These are phyloP conservation scores for Andrena camellia DNA, from an alignment of 2,888 invertebrate species.

Conservation along the genomic window DNA sequence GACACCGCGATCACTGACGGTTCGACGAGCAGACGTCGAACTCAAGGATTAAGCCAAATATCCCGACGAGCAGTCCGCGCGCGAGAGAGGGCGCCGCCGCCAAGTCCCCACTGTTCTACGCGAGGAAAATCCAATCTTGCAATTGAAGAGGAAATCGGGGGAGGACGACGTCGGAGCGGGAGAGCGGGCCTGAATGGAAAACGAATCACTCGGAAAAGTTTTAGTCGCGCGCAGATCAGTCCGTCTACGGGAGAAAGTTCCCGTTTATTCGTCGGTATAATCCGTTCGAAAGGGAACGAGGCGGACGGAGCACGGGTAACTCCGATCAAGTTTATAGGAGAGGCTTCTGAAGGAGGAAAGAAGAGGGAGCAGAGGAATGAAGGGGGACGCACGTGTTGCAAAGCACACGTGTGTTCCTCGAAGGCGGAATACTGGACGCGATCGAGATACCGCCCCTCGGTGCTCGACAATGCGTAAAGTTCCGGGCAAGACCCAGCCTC, in stretches of 20 bases:
- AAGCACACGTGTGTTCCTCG: conserved; percentile 22
- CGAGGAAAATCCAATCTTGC: conserved; percentile 70
- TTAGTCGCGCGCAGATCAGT: conserved; percentile 59
- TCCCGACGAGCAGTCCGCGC: conserved; percentile 29
- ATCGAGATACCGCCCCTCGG: conserved; percentile 38
- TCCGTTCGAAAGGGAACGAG: conserved; percentile 38
- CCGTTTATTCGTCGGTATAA: conserved; percentile 66
- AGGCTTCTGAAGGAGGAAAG: conserved; percentile 15
- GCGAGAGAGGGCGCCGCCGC: conserved; percentile 14
- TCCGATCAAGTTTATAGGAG: conserved; percentile 41
- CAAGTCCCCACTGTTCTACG: conserved; percentile 19
- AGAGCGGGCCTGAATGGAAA: conserved; percentile 63
- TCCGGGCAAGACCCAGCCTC: conserved; percentile 26
- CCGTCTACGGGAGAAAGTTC: conserved; percentile 61
- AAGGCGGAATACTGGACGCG: conserved; percentile 28
- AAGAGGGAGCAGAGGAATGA: background rate
- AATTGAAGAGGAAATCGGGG: conserved; percentile 53
- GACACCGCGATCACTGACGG: conserved; percentile 44
- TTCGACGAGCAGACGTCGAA: conserved; percentile 53
- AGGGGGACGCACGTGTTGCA: background rate
- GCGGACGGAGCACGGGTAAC: conserved; percentile 1
- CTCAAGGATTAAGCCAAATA: conserved; percentile 67
- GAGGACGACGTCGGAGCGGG: conserved; percentile 24
- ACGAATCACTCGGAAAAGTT: conserved; percentile 75
- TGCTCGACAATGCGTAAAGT: conserved; percentile 57